Evolutionary conservation across 2,888 invertebrate species (phyloP).

Genomic region (Dicycla oo): DNA sequence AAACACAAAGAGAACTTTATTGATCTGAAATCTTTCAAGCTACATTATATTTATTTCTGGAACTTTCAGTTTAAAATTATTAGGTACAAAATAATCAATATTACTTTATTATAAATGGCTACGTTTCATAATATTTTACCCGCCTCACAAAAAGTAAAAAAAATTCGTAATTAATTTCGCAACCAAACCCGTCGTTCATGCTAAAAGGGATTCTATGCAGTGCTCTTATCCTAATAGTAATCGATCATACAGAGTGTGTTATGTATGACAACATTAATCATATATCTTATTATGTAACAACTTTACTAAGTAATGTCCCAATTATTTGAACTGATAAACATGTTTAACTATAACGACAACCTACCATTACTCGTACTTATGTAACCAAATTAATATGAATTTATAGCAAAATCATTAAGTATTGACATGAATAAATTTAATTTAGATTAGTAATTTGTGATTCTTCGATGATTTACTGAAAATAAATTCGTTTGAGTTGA

Average conservation of each 20-base stretch:
- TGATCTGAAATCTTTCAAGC: neutral
- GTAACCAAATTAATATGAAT: slow-evolving; percentile 53
- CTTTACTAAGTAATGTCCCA: slow-evolving; percentile 34
- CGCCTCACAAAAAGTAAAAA: neutral
- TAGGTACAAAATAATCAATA: neutral
- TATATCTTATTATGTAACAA: slow-evolving; percentile 25
- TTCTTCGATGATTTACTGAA: slow-evolving; percentile 31
- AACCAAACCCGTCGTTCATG: neutral
- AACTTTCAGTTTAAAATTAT: no score
- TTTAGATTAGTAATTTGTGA: slow-evolving; percentile 29
- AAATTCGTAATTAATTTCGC: neutral
- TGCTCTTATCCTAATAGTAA: slow-evolving; percentile 10
- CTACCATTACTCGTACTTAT: slow-evolving; percentile 34
- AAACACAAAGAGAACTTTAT: neutral
- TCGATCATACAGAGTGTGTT: slow-evolving; percentile 36
- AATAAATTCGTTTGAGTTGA: neutral
- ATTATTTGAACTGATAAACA: slow-evolving; percentile 51
- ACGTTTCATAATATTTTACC: no score
- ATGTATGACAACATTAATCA: slow-evolving; percentile 34
- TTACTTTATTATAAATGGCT: neutral
- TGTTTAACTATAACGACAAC: slow-evolving; percentile 32
- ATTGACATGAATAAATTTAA: slow-evolving; percentile 47
- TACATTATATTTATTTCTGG: neutral
- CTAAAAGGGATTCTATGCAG: neutral
- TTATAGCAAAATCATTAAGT: slow-evolving; percentile 43